Percentiles rank a stretch among this genome's conserved stretches.
Evolutionary conservation across 92 coral and sea anemone species (phyloP).

Genomic region (Scolanthus callimorphus): DNA sequence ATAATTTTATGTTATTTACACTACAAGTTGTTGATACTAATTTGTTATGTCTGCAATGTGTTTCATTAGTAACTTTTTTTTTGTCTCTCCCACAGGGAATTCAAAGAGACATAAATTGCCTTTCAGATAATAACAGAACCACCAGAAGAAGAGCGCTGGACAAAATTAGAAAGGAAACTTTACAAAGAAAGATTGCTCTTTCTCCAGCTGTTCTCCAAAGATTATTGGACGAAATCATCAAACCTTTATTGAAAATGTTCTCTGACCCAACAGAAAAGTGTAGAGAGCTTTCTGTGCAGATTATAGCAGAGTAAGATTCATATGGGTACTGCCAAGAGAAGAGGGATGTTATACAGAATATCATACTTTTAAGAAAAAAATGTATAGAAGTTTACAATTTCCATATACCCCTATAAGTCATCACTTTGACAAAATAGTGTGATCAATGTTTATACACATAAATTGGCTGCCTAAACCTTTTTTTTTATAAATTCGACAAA

Average conservation of each 20-base stretch:
- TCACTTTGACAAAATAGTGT: too few species aligned
- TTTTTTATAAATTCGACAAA: too few species aligned
- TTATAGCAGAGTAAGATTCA: constrained; percentile 76
- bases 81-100: too few species aligned
- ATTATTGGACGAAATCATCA: constrained; percentile 61
- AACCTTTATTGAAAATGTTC: constrained; percentile 84
- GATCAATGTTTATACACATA: too few species aligned
- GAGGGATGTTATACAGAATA: too few species aligned
- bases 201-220: constrained; percentile 57
- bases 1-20: not conserved
- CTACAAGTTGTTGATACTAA: too few species aligned
- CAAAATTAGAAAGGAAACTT: constrained; percentile 78
- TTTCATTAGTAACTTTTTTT: too few species aligned
- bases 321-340: too few species aligned
- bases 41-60: not conserved
- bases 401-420: too few species aligned
- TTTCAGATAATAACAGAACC: constrained; percentile 83
- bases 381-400: too few species aligned
- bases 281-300: constrained; percentile 78
- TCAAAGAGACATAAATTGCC: constrained; percentile 94
- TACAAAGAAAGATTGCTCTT: constrained; percentile 59
- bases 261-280: constrained; percentile 97
- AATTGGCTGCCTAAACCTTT: too few species aligned
- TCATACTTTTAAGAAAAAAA: too few species aligned
- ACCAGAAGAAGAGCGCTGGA: constrained; percentile 92